Conservation (phyloP, 2,888 invertebrate genomes). For the Apocheima hispidaria region DNA sequence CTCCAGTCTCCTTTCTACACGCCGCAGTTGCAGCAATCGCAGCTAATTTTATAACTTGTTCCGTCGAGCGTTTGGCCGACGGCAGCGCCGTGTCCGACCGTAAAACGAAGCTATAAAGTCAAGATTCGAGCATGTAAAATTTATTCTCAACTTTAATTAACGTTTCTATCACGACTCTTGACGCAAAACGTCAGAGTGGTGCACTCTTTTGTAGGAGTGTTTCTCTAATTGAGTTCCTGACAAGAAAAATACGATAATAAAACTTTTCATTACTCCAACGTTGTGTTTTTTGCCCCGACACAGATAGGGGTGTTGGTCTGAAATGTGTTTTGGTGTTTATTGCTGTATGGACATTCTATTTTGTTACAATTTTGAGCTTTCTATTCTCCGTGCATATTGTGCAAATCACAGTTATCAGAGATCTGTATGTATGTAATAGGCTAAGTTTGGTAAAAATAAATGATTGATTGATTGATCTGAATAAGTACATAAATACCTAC, state of each 20-base stretch:
- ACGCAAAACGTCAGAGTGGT: conserved; percentile 37
- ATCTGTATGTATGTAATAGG: no score
- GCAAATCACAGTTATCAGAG: no score
- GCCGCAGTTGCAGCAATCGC: conserved; percentile 15
- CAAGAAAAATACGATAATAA: conserved; percentile 1
- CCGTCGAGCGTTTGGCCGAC: conserved; percentile 22
- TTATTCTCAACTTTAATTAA: conserved; percentile 44
- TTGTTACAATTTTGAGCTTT: conserved; percentile 1
- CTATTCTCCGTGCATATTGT: no score
- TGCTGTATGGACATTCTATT: background rate
- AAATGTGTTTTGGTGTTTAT: background rate
- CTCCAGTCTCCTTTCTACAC: conserved; percentile 17
- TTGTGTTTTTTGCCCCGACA: conserved; percentile 2
- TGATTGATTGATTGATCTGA: no score
- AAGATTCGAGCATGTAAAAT: conserved; percentile 45
- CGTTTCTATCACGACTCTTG: conserved; percentile 38
- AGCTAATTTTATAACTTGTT: conserved; percentile 45
- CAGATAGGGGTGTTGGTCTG: conserved; percentile 1
- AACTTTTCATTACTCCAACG: background rate
- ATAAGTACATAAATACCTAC: no score
- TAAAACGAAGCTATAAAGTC: conserved; percentile 47
- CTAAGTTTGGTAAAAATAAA: no score
- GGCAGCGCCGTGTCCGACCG: conserved; percentile 29
- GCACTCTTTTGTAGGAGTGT: conserved; percentile 26
- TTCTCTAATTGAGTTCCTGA: conserved; percentile 25